Percentiles rank a stretch among this genome's conserved stretches.
Conservation (phyloP, 2,888 invertebrate genomes). For the Drosophila anceps region DNA sequence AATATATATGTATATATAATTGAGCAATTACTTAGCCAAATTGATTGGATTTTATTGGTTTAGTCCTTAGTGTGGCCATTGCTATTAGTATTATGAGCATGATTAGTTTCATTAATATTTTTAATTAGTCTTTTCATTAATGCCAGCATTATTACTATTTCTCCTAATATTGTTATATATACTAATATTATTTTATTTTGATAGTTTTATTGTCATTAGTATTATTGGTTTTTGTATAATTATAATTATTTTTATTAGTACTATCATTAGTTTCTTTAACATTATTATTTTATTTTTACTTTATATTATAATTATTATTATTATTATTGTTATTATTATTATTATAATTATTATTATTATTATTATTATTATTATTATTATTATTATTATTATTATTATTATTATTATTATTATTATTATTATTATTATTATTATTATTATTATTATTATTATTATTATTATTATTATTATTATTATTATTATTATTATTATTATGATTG, state of each 20-base stretch:
- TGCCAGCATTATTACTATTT: neutral
- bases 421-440: neutral
- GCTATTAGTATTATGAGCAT: neutral
- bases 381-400: neutral
- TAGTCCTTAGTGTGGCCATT: neutral
- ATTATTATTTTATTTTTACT: neutral
- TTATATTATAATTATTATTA: neutral
- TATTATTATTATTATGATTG: no score
- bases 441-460: neutral
- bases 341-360: neutral
- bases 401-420: neutral
- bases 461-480: neutral
- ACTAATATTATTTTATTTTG: no score
- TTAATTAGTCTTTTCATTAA: neutral
- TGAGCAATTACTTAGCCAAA: conserved; percentile 3
- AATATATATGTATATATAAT: neutral
- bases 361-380: neutral
- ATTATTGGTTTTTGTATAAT: neutral
- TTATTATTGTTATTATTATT: neutral
- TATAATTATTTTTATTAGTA: neutral
- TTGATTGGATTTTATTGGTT: neutral
- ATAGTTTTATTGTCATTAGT: neutral
- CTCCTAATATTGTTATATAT: neutral
- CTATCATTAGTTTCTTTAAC: neutral
- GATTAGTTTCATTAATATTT: neutral